A percentile compares a stretch with the other conserved stretches of the same genome.
These are phyloP conservation scores for Danaus plexippus DNA, from an alignment of 1,140 invertebrate species.

Conservation along the genomic window DNA sequence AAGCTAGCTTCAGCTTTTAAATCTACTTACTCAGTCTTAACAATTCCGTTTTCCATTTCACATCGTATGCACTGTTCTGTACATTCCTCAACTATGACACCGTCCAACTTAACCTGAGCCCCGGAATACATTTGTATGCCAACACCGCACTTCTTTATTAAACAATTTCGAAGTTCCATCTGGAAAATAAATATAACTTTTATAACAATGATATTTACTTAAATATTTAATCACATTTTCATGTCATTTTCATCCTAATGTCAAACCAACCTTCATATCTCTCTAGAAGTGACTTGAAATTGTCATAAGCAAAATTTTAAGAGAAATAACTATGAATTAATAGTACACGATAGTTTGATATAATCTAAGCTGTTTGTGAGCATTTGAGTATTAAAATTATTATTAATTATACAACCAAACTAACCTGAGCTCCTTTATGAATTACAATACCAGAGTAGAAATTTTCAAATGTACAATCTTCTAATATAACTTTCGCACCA, in stretches of 20 bases:
- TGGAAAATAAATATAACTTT: conserved; percentile 18
- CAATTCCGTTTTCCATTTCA: conserved; percentile 27
- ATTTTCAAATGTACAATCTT: conserved; percentile 54
- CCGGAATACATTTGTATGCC: conserved; percentile 59
- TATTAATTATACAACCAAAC: conserved; percentile 2
- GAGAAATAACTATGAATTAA: too few relatives aligned
- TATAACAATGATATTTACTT: neutral
- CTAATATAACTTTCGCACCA: conserved; percentile 45
- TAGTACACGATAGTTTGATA: too few relatives aligned
- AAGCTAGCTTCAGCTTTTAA: neutral
- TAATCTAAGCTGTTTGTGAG: too few relatives aligned
- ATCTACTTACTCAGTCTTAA: conserved; percentile 29
- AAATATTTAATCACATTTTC: too few relatives aligned
- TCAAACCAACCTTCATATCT: too few relatives aligned
- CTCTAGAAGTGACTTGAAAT: too few relatives aligned
- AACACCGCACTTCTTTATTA: conserved; percentile 48
- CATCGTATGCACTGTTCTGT: conserved; percentile 48
- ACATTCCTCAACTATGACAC: conserved; percentile 32
- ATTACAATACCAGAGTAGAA: conserved; percentile 62
- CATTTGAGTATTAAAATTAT: too few relatives aligned
- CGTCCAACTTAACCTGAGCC: conserved; percentile 33
- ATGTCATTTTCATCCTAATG: too few relatives aligned
- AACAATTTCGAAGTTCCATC: conserved; percentile 48
- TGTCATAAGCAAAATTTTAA: too few relatives aligned
- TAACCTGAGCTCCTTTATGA: conserved; percentile 54